Conservation (phyloP, 2,888 invertebrate genomes). For the Caradrina kadenii region DNA sequence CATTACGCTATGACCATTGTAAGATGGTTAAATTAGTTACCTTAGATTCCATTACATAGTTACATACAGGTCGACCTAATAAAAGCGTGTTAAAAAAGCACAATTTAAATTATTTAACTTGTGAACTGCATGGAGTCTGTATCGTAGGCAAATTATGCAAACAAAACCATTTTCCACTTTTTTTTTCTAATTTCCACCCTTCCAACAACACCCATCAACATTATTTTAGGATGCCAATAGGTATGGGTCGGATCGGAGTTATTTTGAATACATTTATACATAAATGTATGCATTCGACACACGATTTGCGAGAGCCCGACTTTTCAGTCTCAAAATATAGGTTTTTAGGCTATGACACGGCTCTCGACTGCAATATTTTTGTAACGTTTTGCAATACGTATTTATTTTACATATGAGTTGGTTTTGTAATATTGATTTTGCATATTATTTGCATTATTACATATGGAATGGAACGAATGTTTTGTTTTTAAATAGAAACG, state of each 20-base stretch:
- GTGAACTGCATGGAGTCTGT: too few species aligned
- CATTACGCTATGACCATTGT: too few species aligned
- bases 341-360: constrained; percentile 34
- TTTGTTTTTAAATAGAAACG: constrained; percentile 41
- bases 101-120: too few species aligned
- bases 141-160: too few species aligned
- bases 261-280: constrained; percentile 39
- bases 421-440: constrained; percentile 59
- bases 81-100: too few species aligned
- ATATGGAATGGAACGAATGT: constrained; percentile 62
- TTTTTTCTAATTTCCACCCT: not conserved
- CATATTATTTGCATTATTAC: constrained; percentile 52
- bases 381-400: constrained; percentile 54
- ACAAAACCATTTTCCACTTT: not conserved
- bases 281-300: constrained; percentile 40
- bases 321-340: constrained; percentile 47
- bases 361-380: constrained; percentile 41
- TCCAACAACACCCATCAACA: constrained; percentile 11
- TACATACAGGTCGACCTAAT: too few species aligned
- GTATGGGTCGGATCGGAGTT: constrained; percentile 5
- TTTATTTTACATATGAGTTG: constrained; percentile 51
- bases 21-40: too few species aligned
- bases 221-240: constrained; percentile 39
- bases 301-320: constrained; percentile 30
- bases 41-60: too few species aligned